Evolutionary conservation across 1,140 invertebrate species (phyloP), one percentile per base, ranked within the genome.

Genomic region (Mylabris phalerata): DNA sequence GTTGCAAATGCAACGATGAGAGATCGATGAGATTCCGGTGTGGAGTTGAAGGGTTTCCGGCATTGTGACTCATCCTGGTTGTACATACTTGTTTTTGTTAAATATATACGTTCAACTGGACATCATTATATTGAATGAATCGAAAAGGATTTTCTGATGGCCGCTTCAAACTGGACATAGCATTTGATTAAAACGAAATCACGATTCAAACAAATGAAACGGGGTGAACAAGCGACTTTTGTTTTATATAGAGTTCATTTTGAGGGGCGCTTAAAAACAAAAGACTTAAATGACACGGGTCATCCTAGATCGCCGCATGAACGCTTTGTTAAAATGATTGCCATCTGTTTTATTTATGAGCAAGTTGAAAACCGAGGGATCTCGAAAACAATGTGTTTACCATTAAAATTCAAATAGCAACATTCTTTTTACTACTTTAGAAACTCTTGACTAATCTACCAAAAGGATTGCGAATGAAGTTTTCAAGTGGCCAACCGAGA

Each of bases 21-120:
- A 65, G 61, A 65, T 65, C 63, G 61, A 65, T 62, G 60, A 32
- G 61, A 47, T 57, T 64, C 58, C 60, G 59, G 48, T 47, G n/a
- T 41, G 47, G 24, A 38, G 46, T 45, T 54, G 60, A 65, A 65
- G 60, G 63, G 63, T 65, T 65, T 65, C 60, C 60, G 42, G 51
- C 27, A 46, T 54, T 54, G 59, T 55, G 50, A 61, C 55, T 61
- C 55, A 57, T 54, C 26, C 59, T 42, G 3, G 41, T 42, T 42
- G 41, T 42, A 42, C 41, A 42, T 6, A 40, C 41, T 41, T 48
- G 38, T 50, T 46, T 42, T 26, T 47, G 51, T 54, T 54, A 54
- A 45, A 54, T 54, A 25, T 38, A 11, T 55, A 39, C 27, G 45
- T 40, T 55, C 52, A 40, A 55, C 52, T 48, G 52, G 52, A 46